Percentiles rank a stretch among this genome's conserved stretches.
Evolutionary conservation across 2,888 invertebrate species (phyloP).

Genomic region (Eurytoma californica): DNA sequence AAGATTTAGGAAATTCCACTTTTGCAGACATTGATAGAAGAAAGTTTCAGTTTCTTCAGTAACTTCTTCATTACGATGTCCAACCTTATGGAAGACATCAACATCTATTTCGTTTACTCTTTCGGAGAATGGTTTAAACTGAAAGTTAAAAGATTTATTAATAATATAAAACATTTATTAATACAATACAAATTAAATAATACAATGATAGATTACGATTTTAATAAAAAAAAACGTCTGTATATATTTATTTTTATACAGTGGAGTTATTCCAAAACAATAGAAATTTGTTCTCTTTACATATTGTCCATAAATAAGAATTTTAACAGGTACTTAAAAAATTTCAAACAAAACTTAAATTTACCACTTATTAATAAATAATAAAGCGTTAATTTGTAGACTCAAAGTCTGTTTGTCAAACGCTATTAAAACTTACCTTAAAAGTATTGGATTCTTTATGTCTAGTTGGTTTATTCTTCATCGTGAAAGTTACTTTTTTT

Average conservation of each 20-base stretch:
- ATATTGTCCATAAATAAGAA: too few relatives aligned
- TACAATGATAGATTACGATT: not conserved
- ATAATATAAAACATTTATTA: not conserved
- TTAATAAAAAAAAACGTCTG: too few relatives aligned
- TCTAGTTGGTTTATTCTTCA: constrained; percentile 59
- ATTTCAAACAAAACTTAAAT: not conserved
- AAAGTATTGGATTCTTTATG: constrained; percentile 59
- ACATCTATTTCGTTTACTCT: constrained; percentile 90
- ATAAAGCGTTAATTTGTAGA: not conserved
- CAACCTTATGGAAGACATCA: constrained; percentile 90
- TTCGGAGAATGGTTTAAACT: constrained; percentile 93
- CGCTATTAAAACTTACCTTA: constrained; percentile 47
- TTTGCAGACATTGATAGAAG: constrained; percentile 88
- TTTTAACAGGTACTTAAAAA: too few relatives aligned
- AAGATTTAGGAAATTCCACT: constrained; percentile 93
- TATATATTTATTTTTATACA: too few relatives aligned
- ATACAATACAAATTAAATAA: too few relatives aligned
- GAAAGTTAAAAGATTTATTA: constrained; percentile 52
- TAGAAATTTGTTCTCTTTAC: too few relatives aligned
- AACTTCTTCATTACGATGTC: constrained; percentile 83
- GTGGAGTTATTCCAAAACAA: too few relatives aligned
- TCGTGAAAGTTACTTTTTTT: constrained; percentile 29
- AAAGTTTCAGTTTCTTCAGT: constrained; percentile 85
- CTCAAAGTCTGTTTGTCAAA: not conserved
- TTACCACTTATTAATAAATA: not conserved